Percentiles rank a stretch among this genome's conserved stretches.
Evolutionary conservation across 2,888 invertebrate species (phyloP).

Genomic region (Ichneumon xanthorius): DNA sequence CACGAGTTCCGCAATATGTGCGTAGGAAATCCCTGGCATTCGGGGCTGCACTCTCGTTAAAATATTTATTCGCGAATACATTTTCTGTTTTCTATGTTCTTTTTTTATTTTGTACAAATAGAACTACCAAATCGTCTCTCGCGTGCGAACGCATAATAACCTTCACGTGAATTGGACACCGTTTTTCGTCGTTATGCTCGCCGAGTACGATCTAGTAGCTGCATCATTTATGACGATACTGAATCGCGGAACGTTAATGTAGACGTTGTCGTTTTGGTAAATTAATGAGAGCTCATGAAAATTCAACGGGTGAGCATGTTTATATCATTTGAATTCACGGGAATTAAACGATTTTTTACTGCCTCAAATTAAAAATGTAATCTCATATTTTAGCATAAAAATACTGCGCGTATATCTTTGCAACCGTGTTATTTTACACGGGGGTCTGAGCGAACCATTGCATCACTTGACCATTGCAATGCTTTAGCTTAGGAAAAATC

Average conservation of each 20-base stretch:
- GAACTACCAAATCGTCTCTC: constrained; percentile 14
- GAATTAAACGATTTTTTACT: not conserved
- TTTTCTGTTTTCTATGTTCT: constrained; percentile 17
- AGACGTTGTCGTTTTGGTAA: not conserved
- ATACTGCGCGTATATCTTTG: not conserved
- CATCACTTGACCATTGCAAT: not conserved
- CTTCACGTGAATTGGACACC: constrained; percentile 20
- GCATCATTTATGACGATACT: constrained; percentile 23
- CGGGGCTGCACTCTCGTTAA: constrained; percentile 32
- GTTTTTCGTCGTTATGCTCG: constrained; percentile 37
- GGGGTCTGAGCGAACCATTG: not conserved
- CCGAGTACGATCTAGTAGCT: constrained; percentile 32
- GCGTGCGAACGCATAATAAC: constrained; percentile 40
- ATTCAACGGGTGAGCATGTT: not conserved
- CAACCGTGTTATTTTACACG: not conserved
- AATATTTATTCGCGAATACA: constrained; percentile 37
- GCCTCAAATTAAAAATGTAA: not conserved
- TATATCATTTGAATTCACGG: not conserved
- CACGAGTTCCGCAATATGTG: not conserved
- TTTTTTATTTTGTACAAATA: not conserved
- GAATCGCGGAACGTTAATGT: not conserved
- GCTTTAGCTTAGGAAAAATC: not conserved
- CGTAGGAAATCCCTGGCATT: constrained; percentile 25
- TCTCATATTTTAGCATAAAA: not conserved
- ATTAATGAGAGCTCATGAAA: constrained; percentile 14